Conservation (phyloP, 2,113 vertebrate species). For the Anseranas semipalmata region DNA sequence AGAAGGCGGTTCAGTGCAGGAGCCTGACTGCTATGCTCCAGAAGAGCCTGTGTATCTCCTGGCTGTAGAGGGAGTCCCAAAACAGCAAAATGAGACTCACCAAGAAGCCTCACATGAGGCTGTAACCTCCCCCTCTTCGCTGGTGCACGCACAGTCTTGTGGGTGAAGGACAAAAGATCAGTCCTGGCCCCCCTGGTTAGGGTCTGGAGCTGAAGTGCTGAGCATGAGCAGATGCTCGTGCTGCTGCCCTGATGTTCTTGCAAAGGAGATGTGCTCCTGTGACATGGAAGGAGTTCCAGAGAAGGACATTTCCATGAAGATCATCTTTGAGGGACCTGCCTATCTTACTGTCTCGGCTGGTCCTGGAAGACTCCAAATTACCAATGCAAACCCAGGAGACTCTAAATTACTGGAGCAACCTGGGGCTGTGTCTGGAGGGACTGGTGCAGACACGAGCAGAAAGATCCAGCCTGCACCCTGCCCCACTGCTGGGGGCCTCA, state of each 20-base stretch:
- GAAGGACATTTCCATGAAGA: not conserved
- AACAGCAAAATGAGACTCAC: not conserved
- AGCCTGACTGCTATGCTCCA: not conserved
- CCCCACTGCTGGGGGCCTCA: not conserved
- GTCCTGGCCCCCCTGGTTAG: not conserved
- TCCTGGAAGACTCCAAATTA: not conserved
- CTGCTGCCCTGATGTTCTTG: not conserved
- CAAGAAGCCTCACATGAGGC: rapidly evolving
- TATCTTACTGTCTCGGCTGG: not conserved
- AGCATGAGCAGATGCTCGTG: not conserved
- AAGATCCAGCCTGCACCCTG: not conserved
- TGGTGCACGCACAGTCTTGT: not conserved
- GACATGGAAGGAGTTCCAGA: not conserved
- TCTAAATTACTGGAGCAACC: too few species aligned
- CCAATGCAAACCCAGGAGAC: not conserved
- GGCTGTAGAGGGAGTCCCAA: not conserved
- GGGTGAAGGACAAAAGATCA: not conserved
- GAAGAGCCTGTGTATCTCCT: not conserved
- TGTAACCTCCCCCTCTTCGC: not conserved
- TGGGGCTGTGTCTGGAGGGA: not conserved
- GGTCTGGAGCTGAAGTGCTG: not conserved
- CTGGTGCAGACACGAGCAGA: not conserved
- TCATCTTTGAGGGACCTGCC: not conserved
- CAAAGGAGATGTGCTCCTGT: not conserved
- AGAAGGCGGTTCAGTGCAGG: not conserved